Evolutionary conservation across 2,888 invertebrate genomes (phyloP).

Genomic region (Rhagium mordax): DNA sequence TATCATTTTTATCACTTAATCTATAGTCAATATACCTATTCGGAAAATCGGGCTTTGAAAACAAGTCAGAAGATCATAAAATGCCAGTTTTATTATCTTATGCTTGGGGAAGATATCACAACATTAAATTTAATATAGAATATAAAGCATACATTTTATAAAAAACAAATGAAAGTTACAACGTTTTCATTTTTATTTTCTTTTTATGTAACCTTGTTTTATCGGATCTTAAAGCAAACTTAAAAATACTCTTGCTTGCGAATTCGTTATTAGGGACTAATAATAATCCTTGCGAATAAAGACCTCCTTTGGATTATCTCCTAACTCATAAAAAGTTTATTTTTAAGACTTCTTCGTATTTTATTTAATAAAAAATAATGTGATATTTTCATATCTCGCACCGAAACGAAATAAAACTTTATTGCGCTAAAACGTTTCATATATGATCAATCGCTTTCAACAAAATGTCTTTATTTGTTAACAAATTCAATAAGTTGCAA

Average conservation of each 20-base stretch:
- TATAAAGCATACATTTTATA: conserved; percentile 20
- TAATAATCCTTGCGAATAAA: not conserved
- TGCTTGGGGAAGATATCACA: conserved; percentile 16
- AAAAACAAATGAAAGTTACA: conserved; percentile 5
- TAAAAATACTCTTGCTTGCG: not conserved
- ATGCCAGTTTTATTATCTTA: conserved; percentile 24
- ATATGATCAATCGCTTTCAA: too few species aligned
- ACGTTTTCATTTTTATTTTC: conserved; percentile 14
- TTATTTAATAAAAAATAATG: not conserved
- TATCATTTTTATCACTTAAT: conserved; percentile 25
- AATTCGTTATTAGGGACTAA: not conserved
- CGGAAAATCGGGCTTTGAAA: conserved; percentile 9
- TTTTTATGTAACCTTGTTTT: conserved; percentile 1
- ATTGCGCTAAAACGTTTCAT: too few species aligned
- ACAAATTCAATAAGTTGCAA: too few species aligned
- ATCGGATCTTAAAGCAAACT: conserved; percentile 10
- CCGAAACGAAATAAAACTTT: too few species aligned
- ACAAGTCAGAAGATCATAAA: conserved; percentile 28
- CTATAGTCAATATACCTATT: conserved; percentile 11
- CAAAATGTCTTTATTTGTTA: too few species aligned
- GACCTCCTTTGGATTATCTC: not conserved
- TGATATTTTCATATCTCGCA: not conserved
- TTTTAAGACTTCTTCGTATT: not conserved
- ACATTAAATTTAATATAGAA: conserved; percentile 33
- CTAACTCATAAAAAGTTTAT: not conserved